These are phyloP conservation scores for Rhodeus uyekii DNA, from an alignment of 2,797 vertebrate genomes.

Conservation along the genomic window DNA sequence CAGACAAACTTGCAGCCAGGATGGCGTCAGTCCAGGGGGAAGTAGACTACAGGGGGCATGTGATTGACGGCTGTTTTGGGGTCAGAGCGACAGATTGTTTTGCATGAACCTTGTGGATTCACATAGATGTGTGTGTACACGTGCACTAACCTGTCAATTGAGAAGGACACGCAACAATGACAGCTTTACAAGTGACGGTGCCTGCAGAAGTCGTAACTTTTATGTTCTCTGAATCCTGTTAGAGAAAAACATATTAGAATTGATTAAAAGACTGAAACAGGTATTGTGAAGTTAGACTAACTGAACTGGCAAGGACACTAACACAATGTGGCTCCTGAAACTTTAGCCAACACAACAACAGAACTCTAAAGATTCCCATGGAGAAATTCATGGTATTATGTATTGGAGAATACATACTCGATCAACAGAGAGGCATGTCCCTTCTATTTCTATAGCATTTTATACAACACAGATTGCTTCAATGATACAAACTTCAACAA, in stretches of 20 bases:
- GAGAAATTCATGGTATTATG: background rate
- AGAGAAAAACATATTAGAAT: conserved; percentile 39
- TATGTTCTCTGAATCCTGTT: conserved; percentile 71
- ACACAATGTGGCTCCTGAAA: background rate
- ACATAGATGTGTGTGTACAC: conserved; percentile 50
- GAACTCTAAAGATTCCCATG: background rate
- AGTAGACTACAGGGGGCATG: background rate
- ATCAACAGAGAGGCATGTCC: background rate
- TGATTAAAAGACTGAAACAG: conserved; percentile 11
- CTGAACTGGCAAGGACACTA: background rate
- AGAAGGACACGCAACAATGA: conserved; percentile 78
- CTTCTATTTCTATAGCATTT: background rate
- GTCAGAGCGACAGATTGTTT: conserved; percentile 41
- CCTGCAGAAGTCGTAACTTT: conserved; percentile 64
- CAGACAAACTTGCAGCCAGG: conserved; percentile 28
- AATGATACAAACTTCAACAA: background rate
- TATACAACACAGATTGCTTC: background rate
- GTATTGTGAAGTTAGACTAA: background rate
- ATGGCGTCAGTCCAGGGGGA: background rate
- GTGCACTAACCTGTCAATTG: conserved; percentile 78
- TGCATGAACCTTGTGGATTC: conserved; percentile 20
- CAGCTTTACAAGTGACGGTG: conserved; percentile 69
- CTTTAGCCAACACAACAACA: background rate
- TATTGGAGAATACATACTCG: background rate
- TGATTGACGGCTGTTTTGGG: conserved; percentile 48